Percentiles rank a stretch among this genome's conserved stretches.
phyloP scores from a whole-genome alignment of 2,113 vertebrate species.

The Amblyopsis rosae region DNA sequence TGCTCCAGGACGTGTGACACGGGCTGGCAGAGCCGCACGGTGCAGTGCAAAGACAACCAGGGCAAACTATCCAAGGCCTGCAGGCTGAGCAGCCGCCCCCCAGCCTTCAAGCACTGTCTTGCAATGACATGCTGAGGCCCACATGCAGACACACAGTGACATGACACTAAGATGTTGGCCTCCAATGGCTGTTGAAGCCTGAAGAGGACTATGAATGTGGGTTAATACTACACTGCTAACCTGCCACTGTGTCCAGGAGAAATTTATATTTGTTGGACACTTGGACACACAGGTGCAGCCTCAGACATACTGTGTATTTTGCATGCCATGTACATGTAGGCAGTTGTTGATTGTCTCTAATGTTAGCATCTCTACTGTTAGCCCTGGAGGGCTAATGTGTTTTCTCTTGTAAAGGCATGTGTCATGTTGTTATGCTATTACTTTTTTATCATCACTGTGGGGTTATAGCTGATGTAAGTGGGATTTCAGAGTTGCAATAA shows the following conservation, averaged over 20 bases:
- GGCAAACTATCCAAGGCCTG: constrained; percentile 90
- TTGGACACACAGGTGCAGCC: not conserved
- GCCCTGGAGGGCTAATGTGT: constrained; percentile 33
- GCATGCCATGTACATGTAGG: constrained; percentile 55
- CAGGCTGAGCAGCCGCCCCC: constrained; percentile 82
- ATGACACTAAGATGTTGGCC: not conserved
- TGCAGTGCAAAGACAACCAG: constrained; percentile 90
- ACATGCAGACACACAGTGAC: not conserved
- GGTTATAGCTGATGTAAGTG: not conserved
- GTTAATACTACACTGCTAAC: not conserved
- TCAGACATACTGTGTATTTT: constrained; percentile 36
- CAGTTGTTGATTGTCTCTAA: constrained; percentile 39
- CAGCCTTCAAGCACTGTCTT: constrained; percentile 93
- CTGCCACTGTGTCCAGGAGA: constrained; percentile 5
- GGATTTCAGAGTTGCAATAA: too few relatives aligned
- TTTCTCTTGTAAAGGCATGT: constrained; percentile 51
- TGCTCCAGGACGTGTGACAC: constrained; percentile 96
- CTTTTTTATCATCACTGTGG: constrained; percentile 53
- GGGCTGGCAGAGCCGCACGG: constrained; percentile 97
- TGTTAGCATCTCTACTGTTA: constrained; percentile 8
- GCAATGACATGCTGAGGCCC: constrained; percentile 88
- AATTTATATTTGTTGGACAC: constrained; percentile 29
- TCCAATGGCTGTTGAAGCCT: not conserved
- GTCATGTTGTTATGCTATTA: constrained; percentile 27
- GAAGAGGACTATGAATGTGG: constrained; percentile 48